Evolutionary conservation across 2,888 invertebrate species (phyloP), one percentile per base, ranked within the genome.

Genomic region (Proisotoma minuta): DNA sequence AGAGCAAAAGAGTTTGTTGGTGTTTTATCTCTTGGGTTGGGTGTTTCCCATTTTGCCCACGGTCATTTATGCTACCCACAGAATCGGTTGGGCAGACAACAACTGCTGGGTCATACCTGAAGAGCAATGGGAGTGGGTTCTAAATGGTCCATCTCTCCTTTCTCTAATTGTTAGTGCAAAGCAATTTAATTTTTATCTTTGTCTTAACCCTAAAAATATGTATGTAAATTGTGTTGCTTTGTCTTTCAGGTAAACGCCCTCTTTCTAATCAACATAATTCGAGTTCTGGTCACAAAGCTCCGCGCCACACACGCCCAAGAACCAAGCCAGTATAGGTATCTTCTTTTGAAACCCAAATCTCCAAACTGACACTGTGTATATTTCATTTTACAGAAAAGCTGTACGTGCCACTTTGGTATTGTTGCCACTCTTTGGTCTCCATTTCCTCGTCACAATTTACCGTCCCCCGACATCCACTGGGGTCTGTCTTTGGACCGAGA

Each of bases 221-320:
- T 34, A 8, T 15, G 34, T 3, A 40, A 24, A 28, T 53, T 58
- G 10, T 3, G n/a, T 39, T 39, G 20, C 57, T 34, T 18, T 40
- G 29, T 52, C 34, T 50, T 26, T 4, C 73, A 80, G 53, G 73
- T 91, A 68, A 94, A 93, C 79, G 81, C 91, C 52, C 81, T 87
- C 72, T 93, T 94, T 78, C 84, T 93, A 69, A 88, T 89, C 80
- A 93, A 93, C 80, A 93, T 94, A 75, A 88, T 93, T 65, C 84
- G 92, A 69, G 92, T 93, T 58, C 83, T 94, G 66, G 83, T 91
- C 75, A 84, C 87, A 56, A 93, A 93, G 78, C 79, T 93, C 72
- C 84, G 78, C 47, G 77, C 78, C 24, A 76, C 78, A 34, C 78
- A 78, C 62, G 75, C 77, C 53, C 76, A 79, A 53, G 80, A 81